Conservation (phyloP, 2,888 invertebrate species). For the Drosophila affinis region DNA sequence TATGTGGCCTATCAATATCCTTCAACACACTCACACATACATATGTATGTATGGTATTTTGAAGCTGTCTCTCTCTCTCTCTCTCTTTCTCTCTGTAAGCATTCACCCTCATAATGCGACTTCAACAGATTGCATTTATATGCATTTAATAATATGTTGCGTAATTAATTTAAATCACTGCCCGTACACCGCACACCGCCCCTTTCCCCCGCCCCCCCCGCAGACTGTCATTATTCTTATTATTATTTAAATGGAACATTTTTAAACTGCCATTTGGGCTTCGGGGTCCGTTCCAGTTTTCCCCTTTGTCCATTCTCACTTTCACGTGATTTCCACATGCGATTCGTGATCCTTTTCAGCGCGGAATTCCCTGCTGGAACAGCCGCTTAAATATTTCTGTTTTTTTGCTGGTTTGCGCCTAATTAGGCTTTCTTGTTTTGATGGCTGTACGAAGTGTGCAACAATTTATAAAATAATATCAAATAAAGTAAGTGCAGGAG, state of each 20-base stretch:
- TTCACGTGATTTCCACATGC: not conserved
- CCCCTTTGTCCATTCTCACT: not conserved
- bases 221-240: conserved; percentile 3
- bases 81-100: not conserved
- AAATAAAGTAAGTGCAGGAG: not conserved
- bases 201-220: not conserved
- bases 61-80: not conserved
- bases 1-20: conserved; percentile 57
- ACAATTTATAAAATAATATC: not conserved
- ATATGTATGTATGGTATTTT: not conserved
- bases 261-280: not conserved
- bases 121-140: conserved; percentile 44
- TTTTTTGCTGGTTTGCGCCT: not conserved
- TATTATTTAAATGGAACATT: conserved; percentile 2
- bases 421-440: conserved; percentile 19
- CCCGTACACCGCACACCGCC: not conserved
- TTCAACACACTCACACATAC: conserved; percentile 31
- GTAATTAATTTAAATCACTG: conserved; percentile 67
- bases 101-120: conserved; percentile 13
- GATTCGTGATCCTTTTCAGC: not conserved
- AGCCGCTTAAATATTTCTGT: not conserved
- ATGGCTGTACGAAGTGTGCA: not conserved
- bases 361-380: not conserved
- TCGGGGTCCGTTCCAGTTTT: not conserved
- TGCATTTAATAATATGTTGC: conserved; percentile 48